A percentile compares a stretch with the other conserved stretches of the same genome.
Conservation (phyloP, 2,797 vertebrate species). For the Hyperoplus lanceolatus region DNA sequence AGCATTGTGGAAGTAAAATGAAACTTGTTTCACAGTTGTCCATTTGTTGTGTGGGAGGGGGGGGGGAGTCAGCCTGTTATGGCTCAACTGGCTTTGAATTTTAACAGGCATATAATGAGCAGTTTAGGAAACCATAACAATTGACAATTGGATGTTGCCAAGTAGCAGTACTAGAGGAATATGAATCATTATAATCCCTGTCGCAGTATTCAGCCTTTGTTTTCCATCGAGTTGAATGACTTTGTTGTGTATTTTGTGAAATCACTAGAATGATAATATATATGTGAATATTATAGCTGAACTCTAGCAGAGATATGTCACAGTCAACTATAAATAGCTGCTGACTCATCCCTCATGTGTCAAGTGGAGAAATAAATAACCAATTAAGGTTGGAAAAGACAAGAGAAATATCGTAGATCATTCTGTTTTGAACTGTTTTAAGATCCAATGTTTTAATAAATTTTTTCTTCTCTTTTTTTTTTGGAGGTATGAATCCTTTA, state of each 20-base stretch:
- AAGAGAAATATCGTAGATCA: slow-evolving; percentile 2
- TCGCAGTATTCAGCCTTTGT: slow-evolving; percentile 8
- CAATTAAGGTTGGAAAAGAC: background rate
- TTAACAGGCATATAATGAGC: slow-evolving; percentile 25
- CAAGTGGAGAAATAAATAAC: slow-evolving; percentile 16
- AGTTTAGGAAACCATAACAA: slow-evolving; percentile 23
- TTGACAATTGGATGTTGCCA: slow-evolving; percentile 29
- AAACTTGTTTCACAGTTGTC: background rate
- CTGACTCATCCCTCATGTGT: slow-evolving; percentile 22
- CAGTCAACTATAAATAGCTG: background rate
- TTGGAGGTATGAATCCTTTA: slow-evolving; percentile 92
- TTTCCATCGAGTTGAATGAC: slow-evolving; percentile 18
- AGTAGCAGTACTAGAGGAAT: slow-evolving; percentile 7
- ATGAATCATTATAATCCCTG: slow-evolving; percentile 9
- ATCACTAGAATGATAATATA: background rate
- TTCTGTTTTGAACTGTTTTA: background rate
- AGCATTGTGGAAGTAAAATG: background rate
- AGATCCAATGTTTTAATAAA: background rate
- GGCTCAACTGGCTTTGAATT: slow-evolving; percentile 6
- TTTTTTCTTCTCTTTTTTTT: background rate
- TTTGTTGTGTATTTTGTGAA: slow-evolving; percentile 32
- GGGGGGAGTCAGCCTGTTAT: background rate
- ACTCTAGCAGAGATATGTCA: slow-evolving; percentile 3
- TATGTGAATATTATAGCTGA: background rate
- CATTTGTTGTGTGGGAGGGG: background rate